phyloP scores from a whole-genome alignment of 1,140 invertebrate genomes.

The Eubasilissa regina region DNA sequence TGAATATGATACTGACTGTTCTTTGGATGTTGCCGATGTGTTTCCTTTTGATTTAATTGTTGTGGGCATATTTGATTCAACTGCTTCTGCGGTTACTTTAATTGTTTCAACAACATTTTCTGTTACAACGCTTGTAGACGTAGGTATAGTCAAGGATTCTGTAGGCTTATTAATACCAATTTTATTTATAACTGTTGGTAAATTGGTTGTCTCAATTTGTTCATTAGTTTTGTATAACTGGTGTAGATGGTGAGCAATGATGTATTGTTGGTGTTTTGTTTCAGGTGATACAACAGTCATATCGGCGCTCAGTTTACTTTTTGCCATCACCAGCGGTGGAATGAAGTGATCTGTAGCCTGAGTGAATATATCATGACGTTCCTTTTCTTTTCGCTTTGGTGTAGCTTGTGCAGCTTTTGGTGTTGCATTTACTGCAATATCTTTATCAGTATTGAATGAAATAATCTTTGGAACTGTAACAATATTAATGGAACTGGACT shows the following conservation, averaged over 20 bases:
- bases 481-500: neutral
- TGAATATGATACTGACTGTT: conserved; percentile 2
- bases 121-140: conserved; percentile 1
- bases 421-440: conserved; percentile 19
- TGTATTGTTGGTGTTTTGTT: conserved; percentile 69
- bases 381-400: conserved; percentile 64
- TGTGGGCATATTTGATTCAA: conserved; percentile 5
- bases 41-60: neutral
- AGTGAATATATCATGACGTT: conserved; percentile 67
- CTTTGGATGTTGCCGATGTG: neutral
- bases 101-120: neutral
- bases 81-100: neutral
- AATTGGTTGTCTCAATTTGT: conserved; percentile 28
- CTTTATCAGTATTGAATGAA: conserved; percentile 22
- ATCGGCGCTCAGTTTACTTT: conserved; percentile 69
- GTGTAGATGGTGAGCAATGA: conserved; percentile 62
- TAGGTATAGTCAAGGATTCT: neutral
- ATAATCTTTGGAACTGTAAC: conserved; percentile 17
- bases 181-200: conserved; percentile 27
- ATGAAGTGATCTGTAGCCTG: conserved; percentile 71
- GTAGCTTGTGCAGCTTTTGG: conserved; percentile 45
- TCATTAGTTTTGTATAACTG: conserved; percentile 15
- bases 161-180: neutral
- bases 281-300: conserved; percentile 70
- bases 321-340: conserved; percentile 71